Evolutionary conservation across 2,888 invertebrate species (phyloP), one percentile per base, ranked within the genome.

Genomic region (Leptinotarsa tumamoca): DNA sequence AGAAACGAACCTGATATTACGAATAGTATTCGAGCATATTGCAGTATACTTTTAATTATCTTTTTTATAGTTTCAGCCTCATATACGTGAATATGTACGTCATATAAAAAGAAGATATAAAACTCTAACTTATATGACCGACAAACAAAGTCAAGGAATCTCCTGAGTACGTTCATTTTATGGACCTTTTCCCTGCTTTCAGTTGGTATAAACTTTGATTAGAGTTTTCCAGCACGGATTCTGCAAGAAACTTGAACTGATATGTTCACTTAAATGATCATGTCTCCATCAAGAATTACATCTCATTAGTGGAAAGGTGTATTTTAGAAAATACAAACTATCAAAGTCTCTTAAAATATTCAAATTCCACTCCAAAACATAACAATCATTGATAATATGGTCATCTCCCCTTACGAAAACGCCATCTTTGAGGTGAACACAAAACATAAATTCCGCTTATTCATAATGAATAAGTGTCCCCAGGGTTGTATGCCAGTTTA

Each of bases 151-250:
- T 73, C 73, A 18, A 51, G 61, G 67, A 70, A 70, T 77, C 74
- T 75, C 66, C 63, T 74, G 74, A 77, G 73, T 77, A 70, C 70
- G 67, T 68, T 73, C 71, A 73, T 73, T 76, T 76, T 73, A 73
- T 68, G 73, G 73, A 68, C 63, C 67, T 54, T 71, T 76, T 71
- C 68, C 73, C 67, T 71, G 73, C 71, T 73, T 76, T 76, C 73
- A 68, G 67, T 71, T 67, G 71, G 43, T 43, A 54, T 58, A 76
- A 76, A 76, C 71, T 76, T 76, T 76, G 71, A 76, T 73, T 73
- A 73, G 76, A 76, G 71, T 76, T 76, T 52, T 58, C 71, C 63
- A 75, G 71, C 68, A 71, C 63, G 71, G 71, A 63, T 63, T 63
- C 68, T 75, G 56, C 15, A n/a, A 54, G 54, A 54, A 54, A n/a